Evolutionary conservation across 2,888 invertebrate genomes (phyloP), one percentile per base, ranked within the genome.

Genomic region (Drosophila algonquin): DNA sequence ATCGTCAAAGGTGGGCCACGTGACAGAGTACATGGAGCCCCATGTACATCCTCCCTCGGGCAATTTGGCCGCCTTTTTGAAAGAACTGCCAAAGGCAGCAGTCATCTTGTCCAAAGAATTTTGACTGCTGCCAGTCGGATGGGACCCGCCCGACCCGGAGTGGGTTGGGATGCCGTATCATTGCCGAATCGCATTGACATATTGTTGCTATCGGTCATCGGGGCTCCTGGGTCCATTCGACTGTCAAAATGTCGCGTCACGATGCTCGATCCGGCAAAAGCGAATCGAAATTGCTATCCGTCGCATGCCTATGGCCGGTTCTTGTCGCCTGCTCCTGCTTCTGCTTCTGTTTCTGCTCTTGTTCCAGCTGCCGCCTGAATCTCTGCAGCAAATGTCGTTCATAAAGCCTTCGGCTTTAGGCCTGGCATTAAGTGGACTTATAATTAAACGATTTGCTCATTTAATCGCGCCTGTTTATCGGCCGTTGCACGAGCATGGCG

Each of bases 391-490:
- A 68, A 57, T 73, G 72, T 63, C 61, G 74, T 52, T 54, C 55
- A 69, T 71, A 63, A 79, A 86, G 81, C 87, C 79, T 58, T 76
- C 67, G 80, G 88, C 81, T 76, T 88, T 80, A 72, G 62, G 55
- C 63, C 56, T 18, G 73, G 73, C 77, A 79, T 86, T 87, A 90
- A 90, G 85, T 87, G 87, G 77, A 81, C 83, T 84, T 89, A 84
- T 89, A 89, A 89, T 89, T 90, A 89, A 89, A 87, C 89, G 89
- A 79, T 89, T 83, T 89, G 75, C 75, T 76, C 81, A 77, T 75
- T 89, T 77, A 83, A 88, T 84, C 85, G 76, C 74, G 73, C 76
- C 76, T 74, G 75, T 79, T 80, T 88, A 88, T 88, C 82, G 73
- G 57, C 54, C 58, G 63, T 67, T 70, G 72, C 51, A 27, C 27